A percentile compares a stretch with the other conserved stretches of the same genome.
phyloP scores from a whole-genome alignment of 2,888 invertebrate species.

The Boloria euphrosyne region DNA sequence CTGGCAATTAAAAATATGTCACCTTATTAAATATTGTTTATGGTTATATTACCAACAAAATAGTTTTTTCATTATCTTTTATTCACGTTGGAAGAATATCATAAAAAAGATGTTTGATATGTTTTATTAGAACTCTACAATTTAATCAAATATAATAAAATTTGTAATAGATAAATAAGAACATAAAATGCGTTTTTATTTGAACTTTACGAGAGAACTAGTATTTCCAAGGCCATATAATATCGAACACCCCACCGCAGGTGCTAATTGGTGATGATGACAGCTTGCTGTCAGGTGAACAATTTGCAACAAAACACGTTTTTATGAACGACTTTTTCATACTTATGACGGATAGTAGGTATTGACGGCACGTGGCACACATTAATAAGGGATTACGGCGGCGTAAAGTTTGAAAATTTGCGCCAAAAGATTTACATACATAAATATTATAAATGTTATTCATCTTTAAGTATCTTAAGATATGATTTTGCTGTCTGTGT shows the following conservation, averaged over 20 bases:
- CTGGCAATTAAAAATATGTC: slow-evolving; percentile 13
- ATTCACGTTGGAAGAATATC: not conserved
- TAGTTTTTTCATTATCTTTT: slow-evolving; percentile 13
- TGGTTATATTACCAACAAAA: slow-evolving; percentile 3
- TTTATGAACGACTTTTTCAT: slow-evolving; percentile 32
- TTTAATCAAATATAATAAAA: not conserved
- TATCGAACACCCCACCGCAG: slow-evolving; percentile 41
- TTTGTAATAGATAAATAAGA: slow-evolving; percentile 2
- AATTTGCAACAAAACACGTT: slow-evolving; percentile 44
- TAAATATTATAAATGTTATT: not conserved
- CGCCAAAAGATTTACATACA: slow-evolving; percentile 1
- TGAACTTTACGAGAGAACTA: slow-evolving; percentile 35
- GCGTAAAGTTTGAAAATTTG: slow-evolving; percentile 4
- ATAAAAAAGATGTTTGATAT: not conserved
- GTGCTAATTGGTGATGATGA: slow-evolving; percentile 46
- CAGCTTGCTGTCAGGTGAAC: slow-evolving; percentile 45
- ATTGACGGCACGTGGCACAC: slow-evolving; percentile 30
- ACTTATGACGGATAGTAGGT: slow-evolving; percentile 26
- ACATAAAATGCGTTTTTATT: slow-evolving; percentile 25
- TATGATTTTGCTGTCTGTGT: too few relatives aligned
- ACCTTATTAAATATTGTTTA: slow-evolving; percentile 13
- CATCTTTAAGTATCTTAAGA: too few relatives aligned
- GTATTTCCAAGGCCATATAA: slow-evolving; percentile 41
- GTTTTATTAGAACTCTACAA: not conserved
- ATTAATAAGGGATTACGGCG: slow-evolving; percentile 3